Evolutionary conservation across 2,888 invertebrate genomes (phyloP), one percentile per base, ranked within the genome.

Genomic region (Buathra laborator): DNA sequence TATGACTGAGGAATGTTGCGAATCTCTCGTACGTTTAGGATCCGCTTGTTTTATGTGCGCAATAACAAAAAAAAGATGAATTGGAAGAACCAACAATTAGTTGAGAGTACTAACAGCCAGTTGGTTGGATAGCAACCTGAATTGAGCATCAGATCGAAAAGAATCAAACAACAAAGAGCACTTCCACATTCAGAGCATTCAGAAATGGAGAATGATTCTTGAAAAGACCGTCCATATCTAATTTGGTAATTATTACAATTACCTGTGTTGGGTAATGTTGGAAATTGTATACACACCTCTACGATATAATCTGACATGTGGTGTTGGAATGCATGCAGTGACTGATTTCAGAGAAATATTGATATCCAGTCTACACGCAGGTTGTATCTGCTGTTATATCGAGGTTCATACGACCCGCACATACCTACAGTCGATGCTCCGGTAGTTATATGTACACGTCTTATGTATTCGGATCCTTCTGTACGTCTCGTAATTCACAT

Each of bases 381-480:
- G 32, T 64, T 29, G 16, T 75, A 12, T 6, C 29, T 16, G 32
- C 74, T 64, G 10, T 46, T n/a, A n/a, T 46, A 32, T 62, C 64
- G n/a, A 37, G 6, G 29, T 62, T 14, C 12, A 29, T n/a, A 6
- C 32, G 6, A 1, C n/a, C 5, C 56, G 12, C 29, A 48, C 16
- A 19, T 51, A 29, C n/a, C 56, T 56, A 56, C 46, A 14, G n/a
- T 48, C 48, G 32, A 62, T 51, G 32, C 19, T 32, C 24, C 48
- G 43, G 9, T 53, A 16, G 53, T 6, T 19, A 48, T 48, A 51
- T 48, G 46, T 32, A 32, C 48, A 2, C 19, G 32, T 29, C 10
- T 75, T 64, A 32, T 64, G 74, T 64, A 48, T 53, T 32, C 62
- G 12, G 64, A 75, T 48, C 37, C 12, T 64, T 12, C 46, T 75